These are phyloP conservation scores for Drosophila mauritiana DNA, from an alignment of 1,140 invertebrate genomes.

Conservation along the genomic window DNA sequence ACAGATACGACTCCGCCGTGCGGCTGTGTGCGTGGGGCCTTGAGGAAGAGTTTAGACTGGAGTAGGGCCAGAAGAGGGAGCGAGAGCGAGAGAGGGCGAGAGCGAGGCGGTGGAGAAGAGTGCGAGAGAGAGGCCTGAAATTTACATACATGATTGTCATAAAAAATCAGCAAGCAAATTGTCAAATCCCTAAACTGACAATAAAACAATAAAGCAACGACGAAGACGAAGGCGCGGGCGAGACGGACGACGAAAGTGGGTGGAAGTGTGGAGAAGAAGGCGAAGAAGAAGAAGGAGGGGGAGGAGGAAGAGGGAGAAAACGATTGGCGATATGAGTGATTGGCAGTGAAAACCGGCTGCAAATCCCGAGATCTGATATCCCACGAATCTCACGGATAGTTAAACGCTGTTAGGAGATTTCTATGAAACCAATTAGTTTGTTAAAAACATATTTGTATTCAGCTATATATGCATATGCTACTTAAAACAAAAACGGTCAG, in stretches of 20 bases:
- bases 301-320: neutral
- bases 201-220: slow-evolving; percentile 82
- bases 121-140: slow-evolving; percentile 44
- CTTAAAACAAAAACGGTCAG: no score
- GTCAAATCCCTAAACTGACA: slow-evolving; percentile 83
- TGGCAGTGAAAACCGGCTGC: neutral
- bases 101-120: neutral
- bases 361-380: neutral
- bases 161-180: slow-evolving; percentile 83
- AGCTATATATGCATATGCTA: neutral
- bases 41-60: slow-evolving; percentile 64
- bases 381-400: neutral
- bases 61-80: slow-evolving; percentile 13
- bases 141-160: slow-evolving; percentile 82
- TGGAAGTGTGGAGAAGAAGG: neutral
- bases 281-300: neutral
- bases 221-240: slow-evolving; percentile 43
- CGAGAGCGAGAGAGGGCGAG: neutral
- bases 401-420: neutral
- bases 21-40: slow-evolving; percentile 42
- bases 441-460: neutral
- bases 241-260: slow-evolving; percentile 7
- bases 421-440: no score
- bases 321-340: slow-evolving; percentile 6
- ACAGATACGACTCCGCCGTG: slow-evolving; percentile 18